Evolutionary conservation across 35 echinoderm and acorn worm species (phyloP).

Genomic region (Heliocidaris tuberculata): DNA sequence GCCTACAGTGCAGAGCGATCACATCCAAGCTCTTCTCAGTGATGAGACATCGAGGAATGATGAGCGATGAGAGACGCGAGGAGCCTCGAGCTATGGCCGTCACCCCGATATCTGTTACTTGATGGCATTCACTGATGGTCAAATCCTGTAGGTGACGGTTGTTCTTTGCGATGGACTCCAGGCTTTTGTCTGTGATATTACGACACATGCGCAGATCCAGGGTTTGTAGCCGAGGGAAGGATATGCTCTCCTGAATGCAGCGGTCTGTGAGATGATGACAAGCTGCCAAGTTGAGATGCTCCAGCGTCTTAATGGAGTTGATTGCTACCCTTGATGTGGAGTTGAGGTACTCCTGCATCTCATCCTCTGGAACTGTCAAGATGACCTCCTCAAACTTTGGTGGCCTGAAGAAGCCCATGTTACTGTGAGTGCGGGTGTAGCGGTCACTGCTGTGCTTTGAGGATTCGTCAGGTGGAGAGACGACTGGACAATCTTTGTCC

Average conservation of each 20-base stretch:
- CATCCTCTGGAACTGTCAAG: slow-evolving; percentile 55
- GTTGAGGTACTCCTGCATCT: slow-evolving; percentile 53
- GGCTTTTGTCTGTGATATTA: slow-evolving; percentile 75
- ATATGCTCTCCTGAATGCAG: slow-evolving; percentile 52
- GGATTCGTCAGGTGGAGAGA: slow-evolving; percentile 50
- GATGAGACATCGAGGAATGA: slow-evolving; percentile 67
- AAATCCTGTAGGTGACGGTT: slow-evolving; percentile 63
- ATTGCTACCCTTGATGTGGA: slow-evolving; percentile 51
- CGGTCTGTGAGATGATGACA: slow-evolving; percentile 81
- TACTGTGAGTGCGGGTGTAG: slow-evolving; percentile 78
- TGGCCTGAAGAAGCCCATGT: slow-evolving; percentile 81
- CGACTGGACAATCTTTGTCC: slow-evolving; percentile 68
- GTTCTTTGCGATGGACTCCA: slow-evolving; percentile 51
- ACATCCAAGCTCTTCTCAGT: slow-evolving; percentile 58
- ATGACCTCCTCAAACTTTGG: slow-evolving; percentile 80
- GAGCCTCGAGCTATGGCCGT: not conserved
- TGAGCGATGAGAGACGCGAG: slow-evolving; percentile 46
- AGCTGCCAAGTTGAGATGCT: slow-evolving; percentile 65
- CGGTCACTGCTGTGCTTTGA: slow-evolving; percentile 68
- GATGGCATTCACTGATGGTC: slow-evolving; percentile 71
- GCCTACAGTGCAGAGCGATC: slow-evolving; percentile 41
- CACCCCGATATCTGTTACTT: slow-evolving; percentile 65
- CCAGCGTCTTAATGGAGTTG: slow-evolving; percentile 55
- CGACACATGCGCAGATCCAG: slow-evolving; percentile 76
- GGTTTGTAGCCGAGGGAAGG: slow-evolving; percentile 56